phyloP scores from a whole-genome alignment of 2,113 vertebrate genomes.

The Manacus vitellinus region DNA sequence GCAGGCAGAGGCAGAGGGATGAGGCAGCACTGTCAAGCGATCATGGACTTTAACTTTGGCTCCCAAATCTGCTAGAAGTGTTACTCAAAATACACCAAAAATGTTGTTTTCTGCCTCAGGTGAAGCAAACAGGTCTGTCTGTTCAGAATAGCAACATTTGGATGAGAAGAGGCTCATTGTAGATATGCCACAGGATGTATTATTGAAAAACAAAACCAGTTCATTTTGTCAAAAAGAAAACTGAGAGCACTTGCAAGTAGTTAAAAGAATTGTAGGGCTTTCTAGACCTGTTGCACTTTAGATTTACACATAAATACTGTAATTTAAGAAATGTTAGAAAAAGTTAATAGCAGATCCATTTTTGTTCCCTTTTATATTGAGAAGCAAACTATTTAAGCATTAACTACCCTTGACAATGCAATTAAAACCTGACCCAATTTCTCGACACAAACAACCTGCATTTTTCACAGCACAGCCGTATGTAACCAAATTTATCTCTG shows the following conservation, averaged over 20 bases:
- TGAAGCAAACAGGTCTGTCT: neutral
- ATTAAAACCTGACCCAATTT: constrained; percentile 31
- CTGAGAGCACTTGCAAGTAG: neutral
- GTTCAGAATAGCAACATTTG: neutral
- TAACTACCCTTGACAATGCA: neutral
- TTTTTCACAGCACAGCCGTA: neutral
- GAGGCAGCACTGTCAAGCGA: neutral
- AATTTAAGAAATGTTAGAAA: neutral
- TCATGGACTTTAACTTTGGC: neutral
- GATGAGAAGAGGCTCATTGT: neutral
- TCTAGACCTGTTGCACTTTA: neutral
- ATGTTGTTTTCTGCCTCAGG: neutral
- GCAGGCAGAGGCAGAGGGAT: neutral
- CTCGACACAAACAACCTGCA: neutral
- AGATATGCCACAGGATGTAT: neutral
- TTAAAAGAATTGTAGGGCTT: neutral
- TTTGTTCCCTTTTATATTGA: neutral
- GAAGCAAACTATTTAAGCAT: neutral
- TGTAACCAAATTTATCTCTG: neutral
- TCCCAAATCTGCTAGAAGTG: neutral
- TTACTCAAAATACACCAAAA: neutral
- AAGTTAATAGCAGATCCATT: neutral
- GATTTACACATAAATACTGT: neutral
- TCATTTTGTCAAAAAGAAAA: neutral
- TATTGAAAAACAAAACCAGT: neutral